A percentile compares a stretch with the other conserved stretches of the same genome.
These are phyloP conservation scores for Sinocyclocheilus anophthalmus DNA, from an alignment of 2,113 vertebrate genomes.

Conservation along the genomic window DNA sequence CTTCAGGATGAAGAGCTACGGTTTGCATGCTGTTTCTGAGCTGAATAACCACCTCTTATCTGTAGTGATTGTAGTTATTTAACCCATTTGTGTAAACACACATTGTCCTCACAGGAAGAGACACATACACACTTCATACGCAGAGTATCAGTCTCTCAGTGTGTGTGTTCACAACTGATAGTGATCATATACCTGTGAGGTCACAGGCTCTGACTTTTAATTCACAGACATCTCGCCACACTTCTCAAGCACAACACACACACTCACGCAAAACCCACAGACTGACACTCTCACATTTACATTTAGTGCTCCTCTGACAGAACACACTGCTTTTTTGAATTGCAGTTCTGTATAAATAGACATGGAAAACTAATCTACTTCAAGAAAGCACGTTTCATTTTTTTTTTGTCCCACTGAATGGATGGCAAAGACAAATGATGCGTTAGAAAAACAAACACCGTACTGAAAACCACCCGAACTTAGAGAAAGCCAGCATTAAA, in stretches of 20 bases:
- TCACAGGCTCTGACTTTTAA: conserved; percentile 74
- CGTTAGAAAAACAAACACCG: neutral
- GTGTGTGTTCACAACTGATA: neutral
- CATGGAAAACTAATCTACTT: conserved; percentile 6
- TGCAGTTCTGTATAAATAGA: neutral
- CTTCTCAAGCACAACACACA: conserved; percentile 79
- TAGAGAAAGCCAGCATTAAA: too few relatives aligned
- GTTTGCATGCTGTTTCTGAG: conserved; percentile 25
- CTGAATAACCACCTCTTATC: conserved; percentile 43
- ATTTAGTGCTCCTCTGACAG: conserved; percentile 82
- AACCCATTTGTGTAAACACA: conserved; percentile 44
- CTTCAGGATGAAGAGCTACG: conserved; percentile 10
- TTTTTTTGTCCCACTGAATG: neutral
- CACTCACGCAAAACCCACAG: conserved; percentile 3
- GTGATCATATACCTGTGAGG: conserved; percentile 72
- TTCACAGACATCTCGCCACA: conserved; percentile 78
- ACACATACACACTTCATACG: neutral
- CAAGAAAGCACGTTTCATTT: neutral
- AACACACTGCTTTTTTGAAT: conserved; percentile 56
- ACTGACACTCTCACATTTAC: conserved; percentile 61
- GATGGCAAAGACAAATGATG: neutral
- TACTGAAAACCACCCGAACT: neutral
- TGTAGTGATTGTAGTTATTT: conserved; percentile 44
- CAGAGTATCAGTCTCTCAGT: neutral
- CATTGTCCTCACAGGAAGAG: conserved; percentile 26